Evolutionary conservation across 1,140 invertebrate genomes (phyloP), one percentile per base, ranked within the genome.

Genomic region (Amphibalanus amphitrite): DNA sequence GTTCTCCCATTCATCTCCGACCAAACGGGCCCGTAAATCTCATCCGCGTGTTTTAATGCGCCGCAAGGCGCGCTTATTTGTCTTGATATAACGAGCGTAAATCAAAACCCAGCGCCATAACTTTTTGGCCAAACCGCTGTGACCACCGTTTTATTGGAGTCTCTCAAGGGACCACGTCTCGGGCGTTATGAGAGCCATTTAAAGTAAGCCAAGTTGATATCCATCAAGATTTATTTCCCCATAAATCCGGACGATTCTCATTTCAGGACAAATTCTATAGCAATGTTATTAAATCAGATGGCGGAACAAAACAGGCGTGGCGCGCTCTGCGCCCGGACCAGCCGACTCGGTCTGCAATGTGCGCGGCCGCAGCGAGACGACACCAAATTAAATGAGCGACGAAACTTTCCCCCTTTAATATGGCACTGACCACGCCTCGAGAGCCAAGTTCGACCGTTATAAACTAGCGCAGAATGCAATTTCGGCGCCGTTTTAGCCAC

Each of bases 151-250:
- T 59, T 59, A 59, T 59, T 59, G 47, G 20, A 59, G 47, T 59
- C 20, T 23, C 47, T 59, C 47, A 59, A 59, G 47, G 47, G 47
- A 59, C 47, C 47, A 59, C 47, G 47, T 59, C 47, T 59, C 23
- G 47, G 47, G 47, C 47, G 47, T 59, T 59, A 59, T 59, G 47
- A 59, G 47, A 59, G 47, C 47, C 47, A 59, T 59, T 59, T 59
- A 59, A 59, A 59, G 47, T 59, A 59, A 59, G 47, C 47, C 47
- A 59, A 59, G 47, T 59, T 59, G 47, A 59, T 59, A 59, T 59
- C 47, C 47, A 59, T 59, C 47, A 59, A 59, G 47, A 59, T 59
- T 59, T 59, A 59, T 59, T 59, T 59, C 47, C 47, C 47, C 47
- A 59, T 59, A 59, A 59, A 59, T 59, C 47, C 47, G 47, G 47